Evolutionary conservation across 1,140 invertebrate genomes (phyloP).

Genomic region (Pararge aegeria): DNA sequence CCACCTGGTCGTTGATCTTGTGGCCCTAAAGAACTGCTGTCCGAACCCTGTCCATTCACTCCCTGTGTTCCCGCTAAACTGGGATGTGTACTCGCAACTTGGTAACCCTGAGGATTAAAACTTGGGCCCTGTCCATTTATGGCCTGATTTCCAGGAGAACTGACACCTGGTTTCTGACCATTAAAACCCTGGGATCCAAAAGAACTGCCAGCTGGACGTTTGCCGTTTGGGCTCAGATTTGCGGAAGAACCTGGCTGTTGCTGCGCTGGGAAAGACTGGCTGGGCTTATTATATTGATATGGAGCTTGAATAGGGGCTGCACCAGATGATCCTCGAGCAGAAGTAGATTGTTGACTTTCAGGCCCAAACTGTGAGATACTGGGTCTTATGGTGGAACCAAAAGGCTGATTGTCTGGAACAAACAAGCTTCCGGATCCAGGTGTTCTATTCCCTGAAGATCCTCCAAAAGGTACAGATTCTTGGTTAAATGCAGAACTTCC

Average conservation of each 20-base stretch:
- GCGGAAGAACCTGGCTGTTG: not conserved
- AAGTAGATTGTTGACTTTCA: not conserved
- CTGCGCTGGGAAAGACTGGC: slow-evolving; percentile 14
- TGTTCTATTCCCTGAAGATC: not conserved
- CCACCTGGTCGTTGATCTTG: not conserved
- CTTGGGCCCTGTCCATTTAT: not conserved
- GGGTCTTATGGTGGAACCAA: slow-evolving; percentile 8
- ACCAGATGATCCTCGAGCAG: slow-evolving; percentile 10
- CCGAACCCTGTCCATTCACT: not conserved
- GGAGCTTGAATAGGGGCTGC: slow-evolving; percentile 18
- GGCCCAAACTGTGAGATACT: slow-evolving; percentile 17
- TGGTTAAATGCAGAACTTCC: not conserved
- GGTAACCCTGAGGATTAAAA: not conserved
- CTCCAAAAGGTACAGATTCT: not conserved
- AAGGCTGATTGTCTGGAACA: slow-evolving; percentile 2
- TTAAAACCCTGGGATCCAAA: not conserved
- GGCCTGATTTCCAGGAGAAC: not conserved
- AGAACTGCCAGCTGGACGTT: not conserved
- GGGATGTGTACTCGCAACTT: not conserved
- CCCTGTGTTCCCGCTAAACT: not conserved
- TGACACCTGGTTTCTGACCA: not conserved
- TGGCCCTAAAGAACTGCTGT: not conserved
- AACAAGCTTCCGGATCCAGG: not conserved
- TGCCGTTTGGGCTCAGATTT: slow-evolving; percentile 8
- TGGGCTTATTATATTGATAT: slow-evolving; percentile 28